These are phyloP conservation scores for Selene dorsalis DNA, from an alignment of 2,797 vertebrate species.

Conservation along the genomic window DNA sequence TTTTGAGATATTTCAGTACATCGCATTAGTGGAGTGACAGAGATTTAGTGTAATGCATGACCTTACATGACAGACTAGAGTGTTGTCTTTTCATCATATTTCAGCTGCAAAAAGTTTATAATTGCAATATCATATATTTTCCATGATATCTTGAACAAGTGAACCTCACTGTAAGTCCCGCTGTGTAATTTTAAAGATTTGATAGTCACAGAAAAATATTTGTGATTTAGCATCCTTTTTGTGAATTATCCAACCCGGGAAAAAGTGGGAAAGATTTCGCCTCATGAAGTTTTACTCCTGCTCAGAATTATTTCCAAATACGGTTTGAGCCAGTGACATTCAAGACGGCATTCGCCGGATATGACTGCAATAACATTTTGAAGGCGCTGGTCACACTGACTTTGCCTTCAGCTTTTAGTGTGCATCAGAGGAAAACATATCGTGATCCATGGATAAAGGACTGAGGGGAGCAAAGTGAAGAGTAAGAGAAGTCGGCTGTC, in stretches of 20 bases:
- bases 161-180: neutral
- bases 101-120: neutral
- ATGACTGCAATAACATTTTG: constrained; percentile 1
- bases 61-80: neutral
- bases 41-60: neutral
- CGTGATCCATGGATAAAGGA: constrained; percentile 19
- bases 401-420: constrained; percentile 25
- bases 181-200: neutral
- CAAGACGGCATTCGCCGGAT: constrained; percentile 1
- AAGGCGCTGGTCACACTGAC: constrained; percentile 26
- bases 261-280: neutral
- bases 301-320: constrained; percentile 8
- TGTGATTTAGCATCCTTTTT: neutral
- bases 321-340: neutral
- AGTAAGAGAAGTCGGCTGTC: constrained; percentile 42
- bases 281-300: neutral
- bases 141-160: neutral
- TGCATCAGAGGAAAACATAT: constrained; percentile 12
- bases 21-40: neutral
- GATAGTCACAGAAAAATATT: neutral
- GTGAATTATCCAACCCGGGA: neutral
- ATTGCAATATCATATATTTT: neutral
- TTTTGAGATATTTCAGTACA: neutral
- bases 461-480: constrained; percentile 2
- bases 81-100: neutral